Evolutionary conservation across 2,888 invertebrate species (phyloP), one percentile per base, ranked within the genome.

Genomic region (Proisotoma minuta): DNA sequence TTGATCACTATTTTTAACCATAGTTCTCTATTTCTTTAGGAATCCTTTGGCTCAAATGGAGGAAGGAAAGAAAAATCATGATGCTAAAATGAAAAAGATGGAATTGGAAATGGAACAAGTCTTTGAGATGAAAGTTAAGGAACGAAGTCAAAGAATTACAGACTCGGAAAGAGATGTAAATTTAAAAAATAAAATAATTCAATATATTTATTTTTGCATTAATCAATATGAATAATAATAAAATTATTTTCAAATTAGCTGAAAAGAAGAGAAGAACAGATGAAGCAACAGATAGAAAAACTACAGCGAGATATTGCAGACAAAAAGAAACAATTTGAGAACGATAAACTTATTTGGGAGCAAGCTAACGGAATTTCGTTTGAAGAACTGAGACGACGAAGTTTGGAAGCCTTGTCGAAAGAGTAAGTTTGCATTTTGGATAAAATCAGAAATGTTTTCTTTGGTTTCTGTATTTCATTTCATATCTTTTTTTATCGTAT

Each of bases 31-130:
- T 79, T 77, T 78, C 79, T 80, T 20, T 80, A 92, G 92, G 86
- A 98, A 98, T 82, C 99, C 99, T 51, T 82, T 99, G 77, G 93
- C 96, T 60, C 96, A 96, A 80, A 91, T 99, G 89, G 98, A 98
- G 78, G 96, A 97, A 78, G 98, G 98, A 78, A 95, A 94, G 78
- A 85, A 91, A 65, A 95, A 96, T 76, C 97, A 98, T 75, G 94
- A 96, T 78, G 84, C 86, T 69, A 94, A 95, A 79, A 93, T 97
- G 91, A 96, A 96, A 81, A 96, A 96, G 79, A 95, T 95, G 93
- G 97, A 98, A 79, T 87, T 88, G 47, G 97, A 97, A 79, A 95
- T 98, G 94, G 97, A 98, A 78, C 94, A 94, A 81, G 97, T 98
- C 70, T 98, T 98, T 79, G 95, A 97, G 78, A 91, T 93, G 88